Conservation (phyloP, 2,888 invertebrate species). For the Tetragonula carbonaria region DNA sequence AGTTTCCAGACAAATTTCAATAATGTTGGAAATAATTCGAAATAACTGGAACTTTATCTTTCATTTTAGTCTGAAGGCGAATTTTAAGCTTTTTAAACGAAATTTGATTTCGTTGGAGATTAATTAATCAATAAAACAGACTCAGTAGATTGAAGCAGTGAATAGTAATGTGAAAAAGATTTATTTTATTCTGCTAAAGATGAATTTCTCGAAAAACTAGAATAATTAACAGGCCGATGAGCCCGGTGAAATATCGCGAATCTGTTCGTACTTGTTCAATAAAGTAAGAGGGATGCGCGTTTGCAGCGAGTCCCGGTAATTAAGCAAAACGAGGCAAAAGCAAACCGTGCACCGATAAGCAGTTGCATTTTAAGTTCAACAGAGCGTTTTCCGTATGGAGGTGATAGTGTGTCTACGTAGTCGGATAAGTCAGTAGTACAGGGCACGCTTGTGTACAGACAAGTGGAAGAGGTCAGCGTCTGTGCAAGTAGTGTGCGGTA, state of each 20-base stretch:
- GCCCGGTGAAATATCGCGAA: background rate
- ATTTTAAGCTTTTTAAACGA: no score
- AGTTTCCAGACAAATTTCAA: no score
- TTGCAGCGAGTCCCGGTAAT: background rate
- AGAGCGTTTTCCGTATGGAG: background rate
- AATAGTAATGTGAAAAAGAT: no score
- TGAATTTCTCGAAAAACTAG: background rate
- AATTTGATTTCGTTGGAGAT: no score
- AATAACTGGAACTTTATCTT: no score
- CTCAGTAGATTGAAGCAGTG: no score
- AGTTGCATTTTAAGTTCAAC: slow-evolving; percentile 16
- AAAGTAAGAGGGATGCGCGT: background rate
- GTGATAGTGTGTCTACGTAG: background rate
- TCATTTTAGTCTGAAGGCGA: no score
- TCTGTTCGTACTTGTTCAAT: background rate
- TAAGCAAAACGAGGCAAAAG: background rate
- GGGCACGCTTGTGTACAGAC: background rate
- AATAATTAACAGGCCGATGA: background rate
- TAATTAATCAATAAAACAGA: no score
- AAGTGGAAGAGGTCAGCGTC: slow-evolving; percentile 29
- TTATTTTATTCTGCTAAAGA: no score
- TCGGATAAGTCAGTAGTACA: background rate
- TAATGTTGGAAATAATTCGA: no score
- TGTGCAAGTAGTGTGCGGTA: slow-evolving; percentile 18
- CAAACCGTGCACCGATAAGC: background rate